Base-by-base conservation (phyloP, 2,113 vertebrate species). In the Channa argus region DNA sequence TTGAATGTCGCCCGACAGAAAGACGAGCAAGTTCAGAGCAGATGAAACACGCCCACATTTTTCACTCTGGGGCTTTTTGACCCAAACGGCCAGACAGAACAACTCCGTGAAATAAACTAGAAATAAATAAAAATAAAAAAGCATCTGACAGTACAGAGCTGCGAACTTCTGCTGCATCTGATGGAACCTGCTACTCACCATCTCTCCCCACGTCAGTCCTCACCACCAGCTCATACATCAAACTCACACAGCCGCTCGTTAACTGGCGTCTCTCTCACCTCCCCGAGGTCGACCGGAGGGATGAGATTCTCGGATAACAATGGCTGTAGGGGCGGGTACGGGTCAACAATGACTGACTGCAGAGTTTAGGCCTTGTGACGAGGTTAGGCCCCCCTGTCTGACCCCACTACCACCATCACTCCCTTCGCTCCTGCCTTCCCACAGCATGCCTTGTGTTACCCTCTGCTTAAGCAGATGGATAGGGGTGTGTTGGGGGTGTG, bases 301-400 rank as follows among this genome's bases (percentile, higher is more conserved):
- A 80, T 71, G 73, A 84, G 80, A 83, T 70, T 34, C 69, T 38
- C 55, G 67, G 83, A 88, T 85, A 87, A 86, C 77, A 82, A 74
- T 39, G 80, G 84, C 78, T 67, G 77, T 44, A 41, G 67, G 69
- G 61, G 82, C 54, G 71, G 70, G 77, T 37, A 53, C 3, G 36
- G 87, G 86, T 88, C 80, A 88, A 58, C 60, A 44, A 71, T 91
- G 89, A 90, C 72, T 84, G 86, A 91, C 89, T 87, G 85, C 54
- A 34, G 58, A 76, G 70, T 81, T 86, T 71, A 80, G 78, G 79
- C 70, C 71, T 82, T 36, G 64, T 90, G 88, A 90, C 80, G 84
- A 71, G 83, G 88, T 88, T 52, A 39, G 58, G 15, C 44, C 65
- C 54, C 3, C 9, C 47, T 1, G 51, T 78, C 68, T 71, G 67